phyloP scores from a whole-genome alignment of 2,797 vertebrate species.

The Fistularia commersonii region DNA sequence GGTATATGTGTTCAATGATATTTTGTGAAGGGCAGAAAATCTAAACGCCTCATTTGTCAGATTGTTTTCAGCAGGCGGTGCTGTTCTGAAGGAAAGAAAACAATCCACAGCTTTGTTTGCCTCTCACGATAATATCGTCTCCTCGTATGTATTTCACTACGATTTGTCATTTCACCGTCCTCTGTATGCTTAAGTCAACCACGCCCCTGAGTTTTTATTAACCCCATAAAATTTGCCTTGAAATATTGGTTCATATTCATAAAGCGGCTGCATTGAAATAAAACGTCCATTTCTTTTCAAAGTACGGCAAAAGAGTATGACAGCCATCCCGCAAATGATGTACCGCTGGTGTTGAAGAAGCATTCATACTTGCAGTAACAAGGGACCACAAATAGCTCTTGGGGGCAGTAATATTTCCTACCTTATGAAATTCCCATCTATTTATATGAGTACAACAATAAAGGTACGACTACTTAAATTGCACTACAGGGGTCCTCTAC shows the following conservation, averaged over 20 bases:
- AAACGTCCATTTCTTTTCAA: slow-evolving; percentile 41
- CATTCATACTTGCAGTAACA: slow-evolving; percentile 35
- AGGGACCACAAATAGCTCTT: slow-evolving; percentile 39
- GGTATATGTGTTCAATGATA: slow-evolving; percentile 1
- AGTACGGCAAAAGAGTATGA: slow-evolving; percentile 33
- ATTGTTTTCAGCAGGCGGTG: slow-evolving; percentile 5
- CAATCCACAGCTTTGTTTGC: slow-evolving; percentile 26
- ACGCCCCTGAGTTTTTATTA: slow-evolving; percentile 47
- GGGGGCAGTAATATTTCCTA: slow-evolving; percentile 43
- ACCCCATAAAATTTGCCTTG: slow-evolving; percentile 34
- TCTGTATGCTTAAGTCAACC: slow-evolving; percentile 46
- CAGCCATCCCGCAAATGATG: slow-evolving; percentile 42
- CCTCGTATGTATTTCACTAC: slow-evolving; percentile 28
- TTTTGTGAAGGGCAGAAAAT: neutral
- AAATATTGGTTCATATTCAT: slow-evolving; percentile 51
- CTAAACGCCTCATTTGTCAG: slow-evolving; percentile 1
- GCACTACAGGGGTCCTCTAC: slow-evolving; percentile 56
- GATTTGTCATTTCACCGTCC: slow-evolving; percentile 50
- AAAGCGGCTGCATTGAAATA: slow-evolving; percentile 46
- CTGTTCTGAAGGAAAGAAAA: slow-evolving; percentile 9
- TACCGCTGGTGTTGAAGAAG: slow-evolving; percentile 30
- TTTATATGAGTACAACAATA: slow-evolving; percentile 53
- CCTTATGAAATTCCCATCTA: slow-evolving; percentile 51
- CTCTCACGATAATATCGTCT: slow-evolving; percentile 26
- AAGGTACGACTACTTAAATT: slow-evolving; percentile 60